Conservation (phyloP, 2,888 invertebrate genomes). For the Philhelius pedissequus region DNA sequence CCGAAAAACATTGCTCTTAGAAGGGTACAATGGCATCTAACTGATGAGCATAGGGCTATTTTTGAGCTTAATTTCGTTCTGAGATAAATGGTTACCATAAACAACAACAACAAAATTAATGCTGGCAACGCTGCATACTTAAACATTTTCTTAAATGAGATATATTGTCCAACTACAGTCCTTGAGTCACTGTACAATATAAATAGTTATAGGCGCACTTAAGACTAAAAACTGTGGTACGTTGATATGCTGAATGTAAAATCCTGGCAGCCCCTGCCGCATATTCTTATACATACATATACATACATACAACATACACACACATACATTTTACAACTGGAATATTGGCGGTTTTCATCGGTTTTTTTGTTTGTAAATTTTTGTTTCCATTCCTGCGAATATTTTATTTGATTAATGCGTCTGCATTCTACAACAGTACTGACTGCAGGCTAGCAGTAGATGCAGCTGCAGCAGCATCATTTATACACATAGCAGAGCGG, state of each 20-base stretch:
- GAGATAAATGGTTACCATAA: too few relatives aligned
- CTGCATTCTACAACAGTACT: conserved; percentile 48
- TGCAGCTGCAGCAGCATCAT: background rate
- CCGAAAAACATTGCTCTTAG: too few relatives aligned
- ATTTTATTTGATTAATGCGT: conserved; percentile 66
- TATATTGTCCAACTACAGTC: too few relatives aligned
- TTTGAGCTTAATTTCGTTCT: too few relatives aligned
- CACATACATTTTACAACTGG: conserved; percentile 15
- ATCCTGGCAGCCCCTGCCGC: background rate
- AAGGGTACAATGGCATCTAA: too few relatives aligned
- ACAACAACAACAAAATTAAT: too few relatives aligned
- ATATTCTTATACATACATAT: too few relatives aligned
- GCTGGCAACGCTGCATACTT: too few relatives aligned
- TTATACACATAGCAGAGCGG: background rate
- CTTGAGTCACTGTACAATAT: too few relatives aligned
- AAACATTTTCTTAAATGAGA: too few relatives aligned
- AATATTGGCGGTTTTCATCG: conserved; percentile 52
- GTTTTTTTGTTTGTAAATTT: background rate
- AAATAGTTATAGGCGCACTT: background rate
- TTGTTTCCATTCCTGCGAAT: conserved; percentile 43
- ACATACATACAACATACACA: too few relatives aligned
- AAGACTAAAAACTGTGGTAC: background rate
- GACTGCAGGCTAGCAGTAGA: background rate
- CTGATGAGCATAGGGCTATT: too few relatives aligned
- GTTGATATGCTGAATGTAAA: background rate